These are phyloP conservation scores for Celastrina argiolus DNA, from an alignment of 2,888 invertebrate species.

Conservation along the genomic window DNA sequence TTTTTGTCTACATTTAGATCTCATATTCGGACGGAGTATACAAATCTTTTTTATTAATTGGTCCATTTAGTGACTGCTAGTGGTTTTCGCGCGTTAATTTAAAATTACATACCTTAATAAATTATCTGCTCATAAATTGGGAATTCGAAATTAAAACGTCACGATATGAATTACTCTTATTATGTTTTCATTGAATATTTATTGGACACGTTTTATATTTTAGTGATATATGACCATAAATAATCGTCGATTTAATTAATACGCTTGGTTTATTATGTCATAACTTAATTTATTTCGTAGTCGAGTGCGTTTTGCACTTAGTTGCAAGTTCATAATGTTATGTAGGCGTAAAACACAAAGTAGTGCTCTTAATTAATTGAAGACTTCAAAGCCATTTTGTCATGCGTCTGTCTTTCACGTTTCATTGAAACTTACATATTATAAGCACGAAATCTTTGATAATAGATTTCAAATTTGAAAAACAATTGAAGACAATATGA, in stretches of 20 bases:
- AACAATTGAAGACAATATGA: too few species aligned
- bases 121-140: constrained; percentile 1
- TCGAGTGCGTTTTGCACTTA: constrained; percentile 3
- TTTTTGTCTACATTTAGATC: too few species aligned
- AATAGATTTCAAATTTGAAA: too few species aligned
- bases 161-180: constrained; percentile 35
- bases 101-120: constrained; percentile 7
- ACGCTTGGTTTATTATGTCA: constrained; percentile 28
- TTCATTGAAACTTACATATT: too few species aligned
- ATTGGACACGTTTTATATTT: constrained; percentile 34
- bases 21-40: too few species aligned
- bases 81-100: background rate
- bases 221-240: constrained; percentile 34
- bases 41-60: too few species aligned
- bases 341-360: background rate
- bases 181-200: constrained; percentile 37
- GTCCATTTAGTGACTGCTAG: background rate
- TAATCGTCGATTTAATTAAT: constrained; percentile 34
- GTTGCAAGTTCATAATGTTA: background rate
- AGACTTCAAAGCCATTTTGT: too few species aligned
- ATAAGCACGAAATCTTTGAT: too few species aligned
- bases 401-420: too few species aligned
- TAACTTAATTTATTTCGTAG: constrained; percentile 4
- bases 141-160: constrained; percentile 34
- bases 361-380: too few species aligned